Evolutionary conservation across 2,888 invertebrate species (phyloP).

Genomic region (Pollenia amentaria): DNA sequence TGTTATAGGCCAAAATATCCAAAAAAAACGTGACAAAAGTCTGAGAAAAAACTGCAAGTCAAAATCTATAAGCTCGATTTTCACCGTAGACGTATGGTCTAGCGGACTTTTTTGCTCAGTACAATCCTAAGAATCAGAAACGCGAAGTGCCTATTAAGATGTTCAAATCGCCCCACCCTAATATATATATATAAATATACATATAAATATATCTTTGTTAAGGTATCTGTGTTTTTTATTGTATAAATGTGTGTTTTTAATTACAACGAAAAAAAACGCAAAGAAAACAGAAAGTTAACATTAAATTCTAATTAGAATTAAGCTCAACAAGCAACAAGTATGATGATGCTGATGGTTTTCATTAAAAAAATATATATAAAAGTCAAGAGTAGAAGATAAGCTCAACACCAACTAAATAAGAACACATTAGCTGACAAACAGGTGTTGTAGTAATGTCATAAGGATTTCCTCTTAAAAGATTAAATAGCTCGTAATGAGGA

Average conservation of each 20-base stretch:
- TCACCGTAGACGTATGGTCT: too few species aligned
- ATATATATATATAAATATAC: too few species aligned
- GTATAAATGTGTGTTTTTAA: neutral
- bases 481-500: neutral
- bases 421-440: neutral
- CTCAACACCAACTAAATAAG: neutral
- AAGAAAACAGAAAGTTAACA: constrained; percentile 39
- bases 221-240: neutral
- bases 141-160: too few species aligned
- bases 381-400: neutral
- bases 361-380: neutral
- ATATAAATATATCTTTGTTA: neutral
- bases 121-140: too few species aligned
- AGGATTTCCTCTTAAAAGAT: neutral
- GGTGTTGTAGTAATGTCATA: neutral
- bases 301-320: constrained; percentile 64
- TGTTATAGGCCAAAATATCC: too few species aligned
- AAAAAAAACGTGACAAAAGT: too few species aligned
- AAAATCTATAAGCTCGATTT: too few species aligned
- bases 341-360: neutral
- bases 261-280: neutral
- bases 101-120: too few species aligned
- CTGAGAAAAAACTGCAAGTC: too few species aligned
- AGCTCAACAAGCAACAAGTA: constrained; percentile 61
- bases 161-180: too few species aligned